A percentile compares a stretch with the other conserved stretches of the same genome.
phyloP scores from a whole-genome alignment of 2,888 invertebrate genomes.

The Argyra leucocephala region DNA sequence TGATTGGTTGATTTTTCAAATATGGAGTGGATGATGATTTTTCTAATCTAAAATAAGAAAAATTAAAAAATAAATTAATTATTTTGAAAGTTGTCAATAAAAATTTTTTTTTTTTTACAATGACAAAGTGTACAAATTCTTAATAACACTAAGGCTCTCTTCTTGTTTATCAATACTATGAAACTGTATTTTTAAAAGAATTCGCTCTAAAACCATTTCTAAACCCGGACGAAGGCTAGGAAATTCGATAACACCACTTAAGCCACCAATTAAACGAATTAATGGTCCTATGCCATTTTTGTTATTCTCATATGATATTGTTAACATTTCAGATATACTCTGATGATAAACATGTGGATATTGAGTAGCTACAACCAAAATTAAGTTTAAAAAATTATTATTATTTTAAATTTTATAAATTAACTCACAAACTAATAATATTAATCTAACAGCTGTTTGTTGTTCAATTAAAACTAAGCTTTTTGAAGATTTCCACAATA shows the following conservation, averaged over 20 bases:
- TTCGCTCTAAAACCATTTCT: conserved; percentile 39
- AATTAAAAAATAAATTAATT: conserved; percentile 11
- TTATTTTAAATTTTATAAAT: not conserved
- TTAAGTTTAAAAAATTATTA: not conserved
- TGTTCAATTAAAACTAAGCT: conserved; percentile 48
- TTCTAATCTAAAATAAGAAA: conserved; percentile 32
- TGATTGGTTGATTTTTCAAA: conserved; percentile 32
- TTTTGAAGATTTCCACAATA: conserved; percentile 45
- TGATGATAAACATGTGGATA: conserved; percentile 42
- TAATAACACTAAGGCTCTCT: conserved; percentile 43
- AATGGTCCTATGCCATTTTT: conserved; percentile 37
- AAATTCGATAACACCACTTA: conserved; percentile 37
- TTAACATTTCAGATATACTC: conserved; percentile 39
- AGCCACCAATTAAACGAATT: conserved; percentile 38
- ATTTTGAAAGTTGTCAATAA: not conserved
- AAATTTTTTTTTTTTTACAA: conserved; percentile 32
- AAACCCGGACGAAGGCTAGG: conserved; percentile 38
- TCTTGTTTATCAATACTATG: conserved; percentile 32
- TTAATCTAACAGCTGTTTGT: conserved; percentile 52
- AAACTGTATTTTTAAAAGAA: conserved; percentile 38
- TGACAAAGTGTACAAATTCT: conserved; percentile 43
- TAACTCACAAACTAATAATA: conserved; percentile 48
- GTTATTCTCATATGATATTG: conserved; percentile 33
- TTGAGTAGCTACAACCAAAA: conserved; percentile 33
- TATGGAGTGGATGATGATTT: conserved; percentile 27